Percentiles rank a stretch among this genome's conserved stretches.
Conservation (phyloP, 2,113 vertebrate species). For the Sterrhoptilus dennistouni region DNA sequence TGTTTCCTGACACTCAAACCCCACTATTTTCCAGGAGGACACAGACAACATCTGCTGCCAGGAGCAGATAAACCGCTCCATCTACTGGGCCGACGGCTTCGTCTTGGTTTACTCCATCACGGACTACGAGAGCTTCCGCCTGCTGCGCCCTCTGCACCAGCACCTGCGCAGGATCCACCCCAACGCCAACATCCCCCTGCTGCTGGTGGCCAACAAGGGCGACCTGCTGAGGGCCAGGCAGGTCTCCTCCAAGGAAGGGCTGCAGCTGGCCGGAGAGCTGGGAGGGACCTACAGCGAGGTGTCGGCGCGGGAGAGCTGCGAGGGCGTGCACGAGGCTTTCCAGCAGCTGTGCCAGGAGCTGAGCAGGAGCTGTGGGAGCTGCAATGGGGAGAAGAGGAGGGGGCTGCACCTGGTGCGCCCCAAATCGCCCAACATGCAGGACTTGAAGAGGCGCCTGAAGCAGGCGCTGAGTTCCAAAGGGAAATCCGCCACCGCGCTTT, state of each 20-base stretch:
- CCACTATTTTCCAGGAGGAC: conserved; percentile 74
- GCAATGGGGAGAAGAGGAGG: conserved; percentile 87
- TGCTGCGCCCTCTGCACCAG: conserved; percentile 87
- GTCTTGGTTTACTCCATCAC: conserved; percentile 92
- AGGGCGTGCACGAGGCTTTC: conserved; percentile 85
- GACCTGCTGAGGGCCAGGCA: conserved; percentile 88
- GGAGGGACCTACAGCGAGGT: conserved; percentile 84
- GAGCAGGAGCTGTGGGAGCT: conserved; percentile 79
- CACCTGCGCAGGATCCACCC: conserved; percentile 90
- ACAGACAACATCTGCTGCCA: conserved; percentile 82
- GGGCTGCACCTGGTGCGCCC: conserved; percentile 89
- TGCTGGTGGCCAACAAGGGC: conserved; percentile 90
- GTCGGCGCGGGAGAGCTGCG: conserved; percentile 88
- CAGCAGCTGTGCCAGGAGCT: conserved; percentile 90
- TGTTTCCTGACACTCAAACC: not conserved
- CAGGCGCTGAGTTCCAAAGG: conserved; percentile 90
- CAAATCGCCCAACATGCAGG: conserved; percentile 94
- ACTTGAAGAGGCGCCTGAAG: conserved; percentile 88
- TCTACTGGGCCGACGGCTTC: conserved; percentile 94
- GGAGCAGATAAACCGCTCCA: conserved; percentile 89
- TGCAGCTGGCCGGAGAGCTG: conserved; percentile 82
- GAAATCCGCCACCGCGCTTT: conserved; percentile 81
- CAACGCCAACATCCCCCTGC: conserved; percentile 86
- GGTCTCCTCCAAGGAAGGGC: conserved; percentile 83
- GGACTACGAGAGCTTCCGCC: conserved; percentile 85